Base-by-base conservation (phyloP, 1,140 invertebrate genomes). In the Apocrypta bakeri region DNA sequence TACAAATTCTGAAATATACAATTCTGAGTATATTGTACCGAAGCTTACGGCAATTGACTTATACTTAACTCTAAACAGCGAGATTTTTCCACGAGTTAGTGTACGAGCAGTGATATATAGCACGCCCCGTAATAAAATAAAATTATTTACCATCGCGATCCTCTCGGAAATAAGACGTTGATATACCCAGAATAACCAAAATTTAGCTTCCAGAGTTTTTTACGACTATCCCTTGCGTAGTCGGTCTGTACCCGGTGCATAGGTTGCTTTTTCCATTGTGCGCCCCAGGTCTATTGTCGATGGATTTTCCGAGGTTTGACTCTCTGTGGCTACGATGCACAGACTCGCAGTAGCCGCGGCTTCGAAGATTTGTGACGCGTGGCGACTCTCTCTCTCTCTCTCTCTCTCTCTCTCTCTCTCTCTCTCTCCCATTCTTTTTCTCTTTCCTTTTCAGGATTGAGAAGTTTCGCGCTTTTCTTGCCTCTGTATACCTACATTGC, bases 281-380 rank as follows among this genome's bases (percentile, higher is more conserved):
- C 31, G 21, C 17, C n/a, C 40, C 17, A 24, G 21, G 42, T 33
- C 64, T 21, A 85, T 86, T 87, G 84, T 84, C 56, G 31, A 61
- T 12, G 73, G 77, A 84, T 83, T 84, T 82, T 80, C 85, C 83
- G 79, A 82, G 83, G 75, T 64, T 82, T 85, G 85, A 86, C 85
- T 87, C 85, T 87, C 73, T 82, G 61, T 21, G 56, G 56, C 24
- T 24, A 40, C 11, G 14, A 42, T 24, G n/a, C 29, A 25, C 9
- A 29, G 24, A 3, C 29, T 11, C 17, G 29, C 27, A 31, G 68
- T 72, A 42, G 21, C 33, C 33, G 17, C 21, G 37, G 37, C 21
- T 33, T 0, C 79, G 80, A 82, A 84, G 86, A 84, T 87, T 85
- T 84, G 81, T 84, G 84, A 85, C 85, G 83, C 85, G 83, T 86